These are phyloP conservation scores for Microplitis manilae DNA, from an alignment of 2,888 invertebrate species.

Conservation along the genomic window DNA sequence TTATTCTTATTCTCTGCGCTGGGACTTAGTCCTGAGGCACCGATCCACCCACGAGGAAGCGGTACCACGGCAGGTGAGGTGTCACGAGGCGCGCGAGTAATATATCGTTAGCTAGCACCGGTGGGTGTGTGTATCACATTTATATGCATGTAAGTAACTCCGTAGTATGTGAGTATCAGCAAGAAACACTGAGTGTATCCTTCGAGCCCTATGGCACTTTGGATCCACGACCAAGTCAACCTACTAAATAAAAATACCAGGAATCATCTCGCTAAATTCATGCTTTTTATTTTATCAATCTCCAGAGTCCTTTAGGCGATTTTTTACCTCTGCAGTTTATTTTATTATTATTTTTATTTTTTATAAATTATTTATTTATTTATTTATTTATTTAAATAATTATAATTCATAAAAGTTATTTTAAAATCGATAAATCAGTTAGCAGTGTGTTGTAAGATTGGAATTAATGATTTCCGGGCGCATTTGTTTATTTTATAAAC, in stretches of 20 bases:
- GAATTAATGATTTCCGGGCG: conserved; percentile 24
- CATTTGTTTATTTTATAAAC: conserved; percentile 35
- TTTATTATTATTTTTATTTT: background rate
- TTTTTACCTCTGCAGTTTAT: background rate
- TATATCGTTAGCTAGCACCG: conserved; percentile 65
- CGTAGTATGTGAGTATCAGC: conserved; percentile 28
- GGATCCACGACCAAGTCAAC: conserved; percentile 28
- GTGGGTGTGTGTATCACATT: conserved; percentile 61
- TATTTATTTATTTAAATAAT: background rate
- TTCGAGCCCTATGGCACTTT: conserved; percentile 63
- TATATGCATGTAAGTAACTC: conserved; percentile 25
- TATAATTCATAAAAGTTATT: conserved; percentile 11
- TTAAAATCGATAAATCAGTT: conserved; percentile 31
- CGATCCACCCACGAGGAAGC: conserved; percentile 71
- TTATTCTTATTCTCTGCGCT: conserved; percentile 13
- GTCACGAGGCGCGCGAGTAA: conserved; percentile 70
- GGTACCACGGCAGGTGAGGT: conserved; percentile 69
- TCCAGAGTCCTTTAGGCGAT: conserved; percentile 16
- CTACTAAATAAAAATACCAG: conserved; percentile 33
- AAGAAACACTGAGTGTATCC: conserved; percentile 32
- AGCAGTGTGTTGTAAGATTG: conserved; percentile 12
- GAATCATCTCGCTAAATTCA: conserved; percentile 27
- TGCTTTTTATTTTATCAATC: background rate
- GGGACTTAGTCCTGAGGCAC: conserved; percentile 43
- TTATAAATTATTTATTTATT: background rate